These are phyloP conservation scores for Cecidostiba fungosa DNA, from an alignment of 2,888 invertebrate species.

Conservation along the genomic window DNA sequence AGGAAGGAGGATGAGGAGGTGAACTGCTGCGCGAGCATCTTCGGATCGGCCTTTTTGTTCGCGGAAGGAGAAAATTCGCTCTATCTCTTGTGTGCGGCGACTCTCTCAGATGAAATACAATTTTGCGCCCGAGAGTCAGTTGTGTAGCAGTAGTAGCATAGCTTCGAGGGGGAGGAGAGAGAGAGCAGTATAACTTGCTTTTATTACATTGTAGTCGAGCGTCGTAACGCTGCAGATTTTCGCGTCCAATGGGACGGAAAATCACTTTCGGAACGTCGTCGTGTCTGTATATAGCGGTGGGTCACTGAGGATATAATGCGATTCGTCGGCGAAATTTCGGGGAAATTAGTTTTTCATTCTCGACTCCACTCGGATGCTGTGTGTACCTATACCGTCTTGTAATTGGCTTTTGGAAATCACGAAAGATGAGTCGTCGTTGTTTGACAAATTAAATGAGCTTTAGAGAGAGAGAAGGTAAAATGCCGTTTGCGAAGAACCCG, in stretches of 20 bases:
- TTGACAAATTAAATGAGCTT: neutral
- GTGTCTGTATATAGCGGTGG: no score
- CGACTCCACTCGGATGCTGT: neutral
- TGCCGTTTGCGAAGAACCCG: neutral
- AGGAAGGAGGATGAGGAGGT: neutral
- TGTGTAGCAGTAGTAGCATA: no score
- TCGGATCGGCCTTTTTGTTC: neutral
- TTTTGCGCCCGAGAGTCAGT: constrained; percentile 2
- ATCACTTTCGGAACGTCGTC: constrained; percentile 33
- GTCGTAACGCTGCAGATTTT: constrained; percentile 40
- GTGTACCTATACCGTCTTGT: neutral
- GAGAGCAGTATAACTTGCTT: neutral
- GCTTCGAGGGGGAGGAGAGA: neutral
- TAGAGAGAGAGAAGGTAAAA: neutral
- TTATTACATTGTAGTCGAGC: constrained; percentile 19
- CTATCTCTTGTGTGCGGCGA: constrained; percentile 6
- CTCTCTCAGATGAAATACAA: constrained; percentile 19
- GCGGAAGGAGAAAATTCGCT: constrained; percentile 28
- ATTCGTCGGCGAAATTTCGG: neutral
- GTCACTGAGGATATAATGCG: neutral
- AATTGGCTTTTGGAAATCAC: neutral
- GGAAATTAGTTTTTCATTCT: constrained; percentile 54
- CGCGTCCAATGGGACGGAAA: constrained; percentile 52
- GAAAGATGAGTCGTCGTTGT: neutral
- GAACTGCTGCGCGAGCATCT: neutral